A percentile compares a stretch with the other conserved stretches of the same genome.
These are phyloP conservation scores for Psittacara wagleri DNA, from an alignment of 2,113 vertebrate genomes.

Conservation along the genomic window DNA sequence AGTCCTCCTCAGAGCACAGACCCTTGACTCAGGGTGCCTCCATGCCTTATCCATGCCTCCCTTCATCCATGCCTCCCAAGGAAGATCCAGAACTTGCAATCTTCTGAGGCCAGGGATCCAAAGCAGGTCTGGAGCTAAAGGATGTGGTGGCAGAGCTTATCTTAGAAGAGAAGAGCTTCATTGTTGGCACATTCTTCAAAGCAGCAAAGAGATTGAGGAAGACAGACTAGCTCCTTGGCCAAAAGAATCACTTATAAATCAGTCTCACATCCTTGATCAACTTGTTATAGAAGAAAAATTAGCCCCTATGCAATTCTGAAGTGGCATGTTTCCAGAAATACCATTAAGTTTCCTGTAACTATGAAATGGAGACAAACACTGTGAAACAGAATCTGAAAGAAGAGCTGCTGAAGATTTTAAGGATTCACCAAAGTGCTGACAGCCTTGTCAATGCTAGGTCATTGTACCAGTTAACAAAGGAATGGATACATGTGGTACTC, in stretches of 20 bases:
- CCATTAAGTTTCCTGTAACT: background rate
- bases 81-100: background rate
- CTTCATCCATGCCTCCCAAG: background rate
- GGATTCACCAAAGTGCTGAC: background rate
- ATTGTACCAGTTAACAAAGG: background rate
- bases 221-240: background rate
- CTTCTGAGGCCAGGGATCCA: background rate
- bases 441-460: background rate
- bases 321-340: background rate
- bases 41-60: background rate
- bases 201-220: background rate
- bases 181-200: background rate
- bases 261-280: background rate
- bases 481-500: background rate
- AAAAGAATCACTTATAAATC: background rate
- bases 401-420: background rate
- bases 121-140: background rate
- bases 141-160: background rate
- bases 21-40: background rate
- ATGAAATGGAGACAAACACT: background rate
- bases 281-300: background rate
- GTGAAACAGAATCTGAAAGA: background rate
- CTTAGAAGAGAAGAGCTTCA: background rate
- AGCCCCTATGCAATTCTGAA: background rate
- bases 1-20: background rate